phyloP scores from a whole-genome alignment of 2,797 vertebrate species.

The Somateria mollissima region DNA sequence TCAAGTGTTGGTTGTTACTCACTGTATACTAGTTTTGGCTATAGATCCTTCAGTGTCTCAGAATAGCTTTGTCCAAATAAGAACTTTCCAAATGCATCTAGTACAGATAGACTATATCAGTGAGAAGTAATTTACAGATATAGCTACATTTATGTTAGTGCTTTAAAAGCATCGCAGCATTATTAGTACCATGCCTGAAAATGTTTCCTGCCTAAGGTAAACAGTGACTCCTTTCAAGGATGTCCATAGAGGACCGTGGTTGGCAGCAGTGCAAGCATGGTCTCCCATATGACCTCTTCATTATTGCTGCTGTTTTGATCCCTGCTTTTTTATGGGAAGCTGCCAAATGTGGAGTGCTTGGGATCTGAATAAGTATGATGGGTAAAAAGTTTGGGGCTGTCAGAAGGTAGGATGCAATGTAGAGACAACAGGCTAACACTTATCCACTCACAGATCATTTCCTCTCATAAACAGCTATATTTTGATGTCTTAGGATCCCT shows the following conservation, averaged over 20 bases:
- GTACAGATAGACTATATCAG: not conserved
- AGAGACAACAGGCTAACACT: not conserved
- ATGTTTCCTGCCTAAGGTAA: not conserved
- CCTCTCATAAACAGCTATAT: not conserved
- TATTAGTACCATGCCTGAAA: not conserved
- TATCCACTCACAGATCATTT: not conserved
- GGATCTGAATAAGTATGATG: not conserved
- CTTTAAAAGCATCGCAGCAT: not conserved
- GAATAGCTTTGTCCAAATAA: not conserved
- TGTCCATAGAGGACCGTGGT: not conserved
- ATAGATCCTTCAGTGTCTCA: not conserved
- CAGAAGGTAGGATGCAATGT: not conserved
- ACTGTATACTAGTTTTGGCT: not conserved
- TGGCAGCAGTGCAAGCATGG: not conserved
- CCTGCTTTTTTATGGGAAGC: not conserved
- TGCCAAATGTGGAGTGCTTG: not conserved
- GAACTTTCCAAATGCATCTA: not conserved
- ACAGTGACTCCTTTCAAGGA: not conserved
- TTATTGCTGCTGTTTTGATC: not conserved
- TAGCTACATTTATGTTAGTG: not conserved
- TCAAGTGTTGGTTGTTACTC: not conserved
- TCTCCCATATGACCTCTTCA: not conserved
- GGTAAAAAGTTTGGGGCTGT: not conserved
- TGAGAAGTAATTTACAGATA: not conserved
- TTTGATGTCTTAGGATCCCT: not conserved